Evolutionary conservation across 2,113 vertebrate species (phyloP).

Genomic region (Noctilio leporinus): DNA sequence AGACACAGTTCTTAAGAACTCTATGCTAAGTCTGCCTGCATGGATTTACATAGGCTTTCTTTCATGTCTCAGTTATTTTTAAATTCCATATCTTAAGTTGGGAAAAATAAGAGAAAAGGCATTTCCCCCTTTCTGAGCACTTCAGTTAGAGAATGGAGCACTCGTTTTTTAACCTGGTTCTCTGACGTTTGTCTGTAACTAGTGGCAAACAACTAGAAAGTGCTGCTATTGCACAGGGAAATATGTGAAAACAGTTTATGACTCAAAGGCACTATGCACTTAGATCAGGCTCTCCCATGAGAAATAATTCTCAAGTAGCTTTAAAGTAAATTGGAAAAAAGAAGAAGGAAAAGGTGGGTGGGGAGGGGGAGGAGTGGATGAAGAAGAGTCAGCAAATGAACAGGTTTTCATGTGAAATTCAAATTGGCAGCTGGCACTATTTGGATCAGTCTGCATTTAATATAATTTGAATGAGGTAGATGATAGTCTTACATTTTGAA

Average conservation of each 20-base stretch:
- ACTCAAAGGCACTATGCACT: slow-evolving; percentile 12
- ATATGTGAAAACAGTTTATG: slow-evolving; percentile 15
- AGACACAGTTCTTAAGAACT: background rate
- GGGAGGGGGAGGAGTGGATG: background rate
- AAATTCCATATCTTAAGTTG: background rate
- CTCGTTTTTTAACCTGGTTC: background rate
- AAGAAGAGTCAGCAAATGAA: slow-evolving; percentile 57
- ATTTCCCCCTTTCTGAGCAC: background rate
- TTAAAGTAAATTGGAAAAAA: slow-evolving; percentile 52
- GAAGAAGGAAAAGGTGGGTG: background rate
- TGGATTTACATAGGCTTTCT: background rate
- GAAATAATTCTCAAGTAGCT: slow-evolving; percentile 47
- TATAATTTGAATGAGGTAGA: slow-evolving; percentile 59
- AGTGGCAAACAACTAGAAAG: background rate
- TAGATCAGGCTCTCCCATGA: background rate
- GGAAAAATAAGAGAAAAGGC: background rate
- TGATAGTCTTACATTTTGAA: slow-evolving; percentile 39
- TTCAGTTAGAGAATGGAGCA: background rate
- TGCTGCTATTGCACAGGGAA: background rate
- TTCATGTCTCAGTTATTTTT: background rate
- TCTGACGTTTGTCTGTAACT: background rate
- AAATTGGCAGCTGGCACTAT: slow-evolving; percentile 64
- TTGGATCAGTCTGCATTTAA: slow-evolving; percentile 62
- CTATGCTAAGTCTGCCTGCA: background rate
- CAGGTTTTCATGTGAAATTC: slow-evolving; percentile 65